Evolutionary conservation across 2,113 vertebrate species (phyloP).

Genomic region (Pomatostomus ruficeps): DNA sequence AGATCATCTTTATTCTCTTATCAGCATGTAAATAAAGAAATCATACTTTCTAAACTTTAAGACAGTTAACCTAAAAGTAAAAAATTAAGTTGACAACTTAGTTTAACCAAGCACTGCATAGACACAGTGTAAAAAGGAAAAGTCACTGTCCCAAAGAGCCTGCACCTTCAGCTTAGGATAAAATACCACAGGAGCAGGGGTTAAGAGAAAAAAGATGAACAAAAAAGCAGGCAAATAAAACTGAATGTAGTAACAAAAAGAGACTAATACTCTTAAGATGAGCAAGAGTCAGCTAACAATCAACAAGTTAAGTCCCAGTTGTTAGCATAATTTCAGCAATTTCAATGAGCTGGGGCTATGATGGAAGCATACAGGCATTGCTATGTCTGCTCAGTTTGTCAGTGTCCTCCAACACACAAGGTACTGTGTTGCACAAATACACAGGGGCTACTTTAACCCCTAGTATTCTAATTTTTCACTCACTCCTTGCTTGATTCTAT

Average conservation of each 20-base stretch:
- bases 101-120: background rate
- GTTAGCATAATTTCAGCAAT: background rate
- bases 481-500: background rate
- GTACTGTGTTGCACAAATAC: background rate
- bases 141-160: background rate
- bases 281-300: background rate
- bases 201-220: background rate
- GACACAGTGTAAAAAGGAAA: background rate
- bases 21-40: background rate
- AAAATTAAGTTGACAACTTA: background rate
- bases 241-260: background rate
- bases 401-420: background rate
- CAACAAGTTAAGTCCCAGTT: background rate
- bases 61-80: background rate
- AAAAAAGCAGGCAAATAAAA: background rate
- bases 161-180: background rate
- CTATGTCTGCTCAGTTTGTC: background rate
- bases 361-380: background rate
- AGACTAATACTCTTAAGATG: background rate
- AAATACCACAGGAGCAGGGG: rapidly evolving
- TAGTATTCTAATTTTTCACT: background rate
- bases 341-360: background rate
- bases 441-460: background rate
- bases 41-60: background rate
- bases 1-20: background rate